These are phyloP conservation scores for Crocallis elinguaria DNA, from an alignment of 2,888 invertebrate species.

Conservation along the genomic window DNA sequence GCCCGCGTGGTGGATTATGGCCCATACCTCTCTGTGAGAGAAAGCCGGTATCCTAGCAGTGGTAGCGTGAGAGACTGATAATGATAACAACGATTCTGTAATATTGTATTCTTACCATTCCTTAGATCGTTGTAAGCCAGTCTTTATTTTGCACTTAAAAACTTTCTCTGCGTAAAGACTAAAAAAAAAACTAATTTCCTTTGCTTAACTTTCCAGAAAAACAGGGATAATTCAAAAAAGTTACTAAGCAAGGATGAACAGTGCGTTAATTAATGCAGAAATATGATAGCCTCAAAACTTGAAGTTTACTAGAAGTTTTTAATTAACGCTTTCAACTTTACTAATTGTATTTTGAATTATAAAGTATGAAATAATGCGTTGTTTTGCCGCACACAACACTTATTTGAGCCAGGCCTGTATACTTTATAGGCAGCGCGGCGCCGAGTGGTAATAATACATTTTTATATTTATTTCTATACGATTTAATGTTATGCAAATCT, in stretches of 20 bases:
- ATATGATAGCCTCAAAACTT: constrained; percentile 19
- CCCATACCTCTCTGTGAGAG: no score
- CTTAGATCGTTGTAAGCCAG: background rate
- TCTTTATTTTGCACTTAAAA: background rate
- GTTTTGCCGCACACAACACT: constrained; percentile 12
- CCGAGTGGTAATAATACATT: constrained; percentile 22
- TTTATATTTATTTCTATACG: constrained; percentile 29
- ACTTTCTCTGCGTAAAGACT: background rate
- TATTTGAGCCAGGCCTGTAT: constrained; percentile 10
- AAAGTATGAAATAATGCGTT: constrained; percentile 15
- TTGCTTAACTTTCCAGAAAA: background rate
- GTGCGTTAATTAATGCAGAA: constrained; percentile 15
- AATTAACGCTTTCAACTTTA: constrained; percentile 19
- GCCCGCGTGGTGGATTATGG: no score
- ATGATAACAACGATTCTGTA: no score
- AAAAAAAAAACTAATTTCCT: background rate
- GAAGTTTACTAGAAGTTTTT: constrained; percentile 17
- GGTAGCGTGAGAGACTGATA: no score
- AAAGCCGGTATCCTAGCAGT: no score
- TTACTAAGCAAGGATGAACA: background rate
- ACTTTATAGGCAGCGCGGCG: background rate
- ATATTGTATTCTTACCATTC: constrained; percentile 22
- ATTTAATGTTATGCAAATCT: constrained; percentile 31
- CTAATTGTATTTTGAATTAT: constrained; percentile 19
- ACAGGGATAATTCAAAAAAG: background rate